Conservation (phyloP, 2,797 vertebrate species). For the Channallabes apus region DNA sequence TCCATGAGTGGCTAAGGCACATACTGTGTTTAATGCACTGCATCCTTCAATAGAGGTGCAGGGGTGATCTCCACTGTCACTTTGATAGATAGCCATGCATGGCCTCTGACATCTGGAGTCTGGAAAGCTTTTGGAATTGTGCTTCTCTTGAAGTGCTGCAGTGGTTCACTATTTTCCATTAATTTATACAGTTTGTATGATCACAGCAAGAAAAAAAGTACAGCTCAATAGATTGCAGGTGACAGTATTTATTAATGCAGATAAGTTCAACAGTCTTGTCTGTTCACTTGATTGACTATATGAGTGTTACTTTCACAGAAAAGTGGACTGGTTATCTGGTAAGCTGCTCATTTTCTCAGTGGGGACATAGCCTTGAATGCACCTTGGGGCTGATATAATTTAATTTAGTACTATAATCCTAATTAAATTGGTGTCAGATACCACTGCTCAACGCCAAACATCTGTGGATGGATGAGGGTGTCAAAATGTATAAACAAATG, state of each 20-base stretch:
- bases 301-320: neutral
- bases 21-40: slow-evolving; percentile 56
- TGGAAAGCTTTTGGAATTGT: neutral
- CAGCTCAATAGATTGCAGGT: neutral
- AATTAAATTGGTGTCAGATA: no score
- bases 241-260: neutral
- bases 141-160: neutral
- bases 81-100: slow-evolving; percentile 58
- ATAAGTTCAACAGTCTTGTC: neutral
- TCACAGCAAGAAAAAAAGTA: neutral
- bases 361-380: no score
- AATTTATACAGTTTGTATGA: neutral
- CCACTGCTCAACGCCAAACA: no score
- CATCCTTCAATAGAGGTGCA: slow-evolving; percentile 31
- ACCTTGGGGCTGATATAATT: no score
- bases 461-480: no score
- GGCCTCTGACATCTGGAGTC: slow-evolving; percentile 42
- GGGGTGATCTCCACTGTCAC: slow-evolving; percentile 53
- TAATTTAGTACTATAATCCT: no score
- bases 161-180: neutral
- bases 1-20: slow-evolving; percentile 55
- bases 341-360: no score
- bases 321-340: no score
- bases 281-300: neutral
- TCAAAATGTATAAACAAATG: no score